Conservation (phyloP, 2,113 vertebrate genomes). For the Nothobranchius kuhntae region DNA sequence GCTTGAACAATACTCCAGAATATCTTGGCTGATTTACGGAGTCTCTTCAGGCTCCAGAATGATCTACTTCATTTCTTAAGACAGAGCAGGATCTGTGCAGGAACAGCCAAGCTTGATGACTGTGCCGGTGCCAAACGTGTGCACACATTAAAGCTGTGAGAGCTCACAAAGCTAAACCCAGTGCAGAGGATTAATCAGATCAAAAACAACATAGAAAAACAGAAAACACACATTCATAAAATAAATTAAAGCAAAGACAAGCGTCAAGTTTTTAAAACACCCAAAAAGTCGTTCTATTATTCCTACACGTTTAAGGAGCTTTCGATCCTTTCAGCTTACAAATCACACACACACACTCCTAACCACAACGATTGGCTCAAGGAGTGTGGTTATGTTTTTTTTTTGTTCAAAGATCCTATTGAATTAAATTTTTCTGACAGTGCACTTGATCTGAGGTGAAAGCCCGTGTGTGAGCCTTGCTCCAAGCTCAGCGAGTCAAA, state of each 20-base stretch:
- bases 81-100: slow-evolving; percentile 40
- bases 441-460: not conserved
- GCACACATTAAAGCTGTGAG: slow-evolving; percentile 16
- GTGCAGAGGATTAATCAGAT: slow-evolving; percentile 21
- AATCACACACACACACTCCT: not conserved
- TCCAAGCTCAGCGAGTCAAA: not conserved
- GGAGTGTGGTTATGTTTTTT: not conserved
- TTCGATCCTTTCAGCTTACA: slow-evolving; percentile 16
- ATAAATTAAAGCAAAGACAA: slow-evolving; percentile 9
- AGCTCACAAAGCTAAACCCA: not conserved
- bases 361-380: slow-evolving; percentile 12
- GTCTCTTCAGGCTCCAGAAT: slow-evolving; percentile 61
- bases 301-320: slow-evolving; percentile 18
- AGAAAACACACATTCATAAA: not conserved
- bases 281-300: not conserved
- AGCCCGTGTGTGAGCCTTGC: not conserved
- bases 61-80: slow-evolving; percentile 67
- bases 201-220: not conserved
- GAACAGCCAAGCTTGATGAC: slow-evolving; percentile 58
- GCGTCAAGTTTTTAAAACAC: not conserved
- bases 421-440: slow-evolving; percentile 4
- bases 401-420: not conserved
- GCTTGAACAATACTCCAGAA: slow-evolving; percentile 56
- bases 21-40: slow-evolving; percentile 66
- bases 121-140: slow-evolving; percentile 41